Base-by-base conservation (phyloP, 1,140 invertebrate genomes). In the Nixonia krombeini region DNA sequence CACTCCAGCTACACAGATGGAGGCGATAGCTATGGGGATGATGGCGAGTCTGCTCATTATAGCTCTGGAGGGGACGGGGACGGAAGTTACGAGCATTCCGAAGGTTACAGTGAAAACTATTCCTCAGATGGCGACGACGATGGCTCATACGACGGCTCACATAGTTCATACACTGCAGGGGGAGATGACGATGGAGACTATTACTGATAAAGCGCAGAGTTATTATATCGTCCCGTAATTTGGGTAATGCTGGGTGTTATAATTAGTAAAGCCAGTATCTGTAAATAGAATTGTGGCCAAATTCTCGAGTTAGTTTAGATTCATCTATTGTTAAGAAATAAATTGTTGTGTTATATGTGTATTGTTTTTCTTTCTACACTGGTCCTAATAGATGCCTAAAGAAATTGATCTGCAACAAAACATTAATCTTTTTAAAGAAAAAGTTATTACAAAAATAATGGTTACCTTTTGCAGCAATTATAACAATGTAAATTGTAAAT, bases 161-260 rank as follows among this genome's bases (percentile, higher is more conserved):
- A 72, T 28, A 70, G 74, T 26, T 75, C 78, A n/a, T 79, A 81
- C 41, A 68, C 63, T 15, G 74, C 51, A 9, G 67, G 51, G 37
- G 70, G 68, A 4, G 73, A 66, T 0, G 70, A 21, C 6, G 35
- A 70, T 8, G 68, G 55, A 13, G 69, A 59, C 16, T 63, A 79
- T 67, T 75, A 80, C 31, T 75, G 68, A 77, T 58, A 53, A 53
- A 58, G 41, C 37, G 49, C 52, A 53, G 16, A 52, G 31, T 23
- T 23, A 38, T 26, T 9, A 17, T 28, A 21, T 46, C 23, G 21
- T 16, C 15, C 23, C 37, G 16, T 29, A 25, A 15, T n/a, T 3
- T 44, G 29, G 33, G 33, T 8, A 29, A 6, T 25, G 26, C n/a
- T 29, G 15, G 18, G 38, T 35, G 12, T 4, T 9, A 15, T 12